A percentile compares a stretch with the other conserved stretches of the same genome.
Evolutionary conservation across 2,113 vertebrate genomes (phyloP).

Genomic region (Calyptomena viridis): DNA sequence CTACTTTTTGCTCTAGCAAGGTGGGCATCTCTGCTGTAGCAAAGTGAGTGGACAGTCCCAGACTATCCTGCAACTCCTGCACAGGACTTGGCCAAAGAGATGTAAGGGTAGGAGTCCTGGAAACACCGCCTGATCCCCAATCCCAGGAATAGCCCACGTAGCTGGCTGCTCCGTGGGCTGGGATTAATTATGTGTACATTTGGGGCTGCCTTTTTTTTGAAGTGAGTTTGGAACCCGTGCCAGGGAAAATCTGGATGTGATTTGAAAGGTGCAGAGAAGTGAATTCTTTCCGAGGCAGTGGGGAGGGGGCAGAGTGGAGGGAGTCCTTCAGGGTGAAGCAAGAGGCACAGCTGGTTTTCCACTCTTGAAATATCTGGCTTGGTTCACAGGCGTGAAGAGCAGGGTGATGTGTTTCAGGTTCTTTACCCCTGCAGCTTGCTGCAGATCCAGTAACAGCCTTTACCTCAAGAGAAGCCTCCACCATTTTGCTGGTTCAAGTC

Average conservation of each 20-base stretch:
- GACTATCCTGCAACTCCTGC: not conserved
- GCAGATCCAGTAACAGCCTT: not conserved
- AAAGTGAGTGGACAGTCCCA: not conserved
- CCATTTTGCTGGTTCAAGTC: not conserved
- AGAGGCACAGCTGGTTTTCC: constrained; percentile 29
- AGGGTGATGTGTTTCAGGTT: not conserved
- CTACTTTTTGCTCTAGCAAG: not conserved
- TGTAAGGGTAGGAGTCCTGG: not conserved
- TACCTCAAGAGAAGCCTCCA: not conserved
- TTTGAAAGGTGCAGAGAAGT: constrained; percentile 63
- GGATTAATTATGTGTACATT: constrained; percentile 4
- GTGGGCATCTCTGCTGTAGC: not conserved
- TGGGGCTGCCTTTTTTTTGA: constrained; percentile 24
- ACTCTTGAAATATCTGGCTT: not conserved
- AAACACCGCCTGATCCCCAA: not conserved
- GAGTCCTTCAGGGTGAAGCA: not conserved
- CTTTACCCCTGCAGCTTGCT: not conserved
- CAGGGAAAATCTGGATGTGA: constrained; percentile 60
- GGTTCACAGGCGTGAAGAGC: not conserved
- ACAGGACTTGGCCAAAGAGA: not conserved
- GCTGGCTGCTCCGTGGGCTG: constrained; percentile 6
- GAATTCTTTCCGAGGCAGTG: constrained; percentile 52
- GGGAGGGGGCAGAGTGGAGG: not conserved
- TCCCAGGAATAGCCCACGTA: not conserved
- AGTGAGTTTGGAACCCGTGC: not conserved